Evolutionary conservation across 2,888 invertebrate species (phyloP).

Genomic region (Beris morrisii): DNA sequence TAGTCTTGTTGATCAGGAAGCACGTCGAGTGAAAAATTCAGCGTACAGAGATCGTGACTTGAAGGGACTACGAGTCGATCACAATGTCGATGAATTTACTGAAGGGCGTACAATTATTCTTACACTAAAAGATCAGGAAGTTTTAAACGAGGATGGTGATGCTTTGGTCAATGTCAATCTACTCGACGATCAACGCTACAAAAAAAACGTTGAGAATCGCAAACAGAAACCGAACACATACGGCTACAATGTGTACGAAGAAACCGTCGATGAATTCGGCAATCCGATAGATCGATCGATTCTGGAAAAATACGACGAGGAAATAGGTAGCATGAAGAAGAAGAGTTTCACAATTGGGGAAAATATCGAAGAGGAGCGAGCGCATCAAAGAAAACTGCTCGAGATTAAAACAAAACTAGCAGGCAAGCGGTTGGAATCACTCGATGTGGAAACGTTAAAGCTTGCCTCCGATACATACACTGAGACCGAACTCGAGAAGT

Average conservation of each 20-base stretch:
- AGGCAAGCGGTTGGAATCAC: constrained; percentile 70
- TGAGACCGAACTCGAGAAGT: constrained; percentile 80
- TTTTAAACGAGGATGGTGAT: constrained; percentile 85
- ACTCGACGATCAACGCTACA: constrained; percentile 80
- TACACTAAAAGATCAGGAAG: constrained; percentile 90
- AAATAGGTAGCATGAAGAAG: constrained; percentile 74
- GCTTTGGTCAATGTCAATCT: constrained; percentile 90
- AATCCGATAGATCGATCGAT: constrained; percentile 68
- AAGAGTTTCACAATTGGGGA: constrained; percentile 78
- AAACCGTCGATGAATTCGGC: constrained; percentile 69
- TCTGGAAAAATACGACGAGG: constrained; percentile 92
- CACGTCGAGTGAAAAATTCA: constrained; percentile 59
- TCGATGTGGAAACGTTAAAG: constrained; percentile 67
- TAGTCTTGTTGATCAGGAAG: constrained; percentile 80
- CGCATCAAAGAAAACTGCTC: constrained; percentile 55
- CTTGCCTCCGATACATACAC: constrained; percentile 88
- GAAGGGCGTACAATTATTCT: constrained; percentile 86
- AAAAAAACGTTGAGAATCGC: constrained; percentile 81
- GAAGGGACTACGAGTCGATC: constrained; percentile 82
- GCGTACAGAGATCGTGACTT: constrained; percentile 74
- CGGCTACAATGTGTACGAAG: constrained; percentile 82
- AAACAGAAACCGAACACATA: constrained; percentile 82
- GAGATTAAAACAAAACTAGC: constrained; percentile 65
- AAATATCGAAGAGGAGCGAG: constrained; percentile 61
- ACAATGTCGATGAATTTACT: constrained; percentile 68